phyloP scores from a whole-genome alignment of 2,113 vertebrate genomes.

The Leptobrachium ailaonicum region DNA sequence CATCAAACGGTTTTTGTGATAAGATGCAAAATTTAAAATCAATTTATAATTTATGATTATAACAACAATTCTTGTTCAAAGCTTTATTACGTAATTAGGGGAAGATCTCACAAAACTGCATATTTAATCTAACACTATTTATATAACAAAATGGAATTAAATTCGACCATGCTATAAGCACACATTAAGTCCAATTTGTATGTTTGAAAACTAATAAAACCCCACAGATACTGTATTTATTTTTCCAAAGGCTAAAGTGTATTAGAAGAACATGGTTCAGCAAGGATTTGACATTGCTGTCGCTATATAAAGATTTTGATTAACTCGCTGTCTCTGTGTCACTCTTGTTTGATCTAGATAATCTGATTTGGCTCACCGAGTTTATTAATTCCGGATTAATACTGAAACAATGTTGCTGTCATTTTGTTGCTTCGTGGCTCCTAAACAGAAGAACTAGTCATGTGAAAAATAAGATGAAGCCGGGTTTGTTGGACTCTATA shows the following conservation, averaged over 20 bases:
- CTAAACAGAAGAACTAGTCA: background rate
- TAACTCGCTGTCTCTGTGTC: conserved; percentile 19
- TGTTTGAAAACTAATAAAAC: no score
- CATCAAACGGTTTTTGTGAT: no score
- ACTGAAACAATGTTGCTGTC: conserved; percentile 27
- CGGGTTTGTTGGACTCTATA: no score
- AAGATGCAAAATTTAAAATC: no score
- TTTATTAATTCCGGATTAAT: conserved; percentile 41
- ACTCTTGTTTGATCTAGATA: conserved; percentile 21
- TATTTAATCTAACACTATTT: no score
- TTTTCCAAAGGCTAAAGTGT: no score
- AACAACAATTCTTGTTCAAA: background rate
- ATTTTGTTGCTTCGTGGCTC: background rate
- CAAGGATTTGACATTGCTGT: conserved; percentile 20
- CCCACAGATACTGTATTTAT: no score
- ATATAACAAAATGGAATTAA: no score
- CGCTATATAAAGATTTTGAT: conserved; percentile 9
- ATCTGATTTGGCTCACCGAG: conserved; percentile 24
- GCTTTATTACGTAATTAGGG: background rate
- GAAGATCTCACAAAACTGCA: no score
- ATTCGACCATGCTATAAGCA: no score
- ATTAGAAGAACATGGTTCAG: background rate
- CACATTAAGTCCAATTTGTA: no score
- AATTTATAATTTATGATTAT: no score
- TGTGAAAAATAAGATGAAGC: background rate